A percentile compares a stretch with the other conserved stretches of the same genome.
Evolutionary conservation across 2,888 invertebrate species (phyloP).

Genomic region (Nymphalis polychloros): DNA sequence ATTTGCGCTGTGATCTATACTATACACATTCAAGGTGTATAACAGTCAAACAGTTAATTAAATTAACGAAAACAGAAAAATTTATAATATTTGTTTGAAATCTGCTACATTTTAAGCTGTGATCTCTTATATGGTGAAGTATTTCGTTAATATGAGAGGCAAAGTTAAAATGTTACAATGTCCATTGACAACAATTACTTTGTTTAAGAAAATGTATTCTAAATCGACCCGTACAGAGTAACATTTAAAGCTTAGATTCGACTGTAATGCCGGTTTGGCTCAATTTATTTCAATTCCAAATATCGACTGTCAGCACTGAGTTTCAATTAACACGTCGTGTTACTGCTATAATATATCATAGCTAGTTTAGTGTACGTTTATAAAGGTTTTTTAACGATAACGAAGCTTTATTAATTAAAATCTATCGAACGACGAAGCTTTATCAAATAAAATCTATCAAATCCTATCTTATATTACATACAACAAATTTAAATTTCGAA

Average conservation of each 20-base stretch:
- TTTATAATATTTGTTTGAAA: no score
- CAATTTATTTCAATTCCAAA: constrained; percentile 29
- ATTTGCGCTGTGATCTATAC: no score
- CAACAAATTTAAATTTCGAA: no score
- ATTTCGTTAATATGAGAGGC: background rate
- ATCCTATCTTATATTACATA: no score
- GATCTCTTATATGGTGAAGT: background rate
- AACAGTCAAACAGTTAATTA: no score
- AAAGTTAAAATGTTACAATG: constrained; percentile 9
- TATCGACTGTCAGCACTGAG: constrained; percentile 15
- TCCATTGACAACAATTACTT: constrained; percentile 15
- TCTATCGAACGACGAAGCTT: background rate
- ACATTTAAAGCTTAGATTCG: background rate
- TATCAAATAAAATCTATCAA: no score
- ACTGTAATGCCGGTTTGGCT: background rate
- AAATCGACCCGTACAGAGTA: background rate
- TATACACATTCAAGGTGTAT: no score
- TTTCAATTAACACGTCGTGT: constrained; percentile 24
- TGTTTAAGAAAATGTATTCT: background rate
- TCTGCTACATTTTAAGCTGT: no score
- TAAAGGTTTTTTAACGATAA: background rate
- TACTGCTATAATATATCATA: background rate
- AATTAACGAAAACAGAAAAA: no score
- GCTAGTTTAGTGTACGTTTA: background rate
- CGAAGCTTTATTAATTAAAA: background rate